These are phyloP conservation scores for Semaprochilodus insignis DNA, from an alignment of 2,797 vertebrate genomes.

Conservation along the genomic window DNA sequence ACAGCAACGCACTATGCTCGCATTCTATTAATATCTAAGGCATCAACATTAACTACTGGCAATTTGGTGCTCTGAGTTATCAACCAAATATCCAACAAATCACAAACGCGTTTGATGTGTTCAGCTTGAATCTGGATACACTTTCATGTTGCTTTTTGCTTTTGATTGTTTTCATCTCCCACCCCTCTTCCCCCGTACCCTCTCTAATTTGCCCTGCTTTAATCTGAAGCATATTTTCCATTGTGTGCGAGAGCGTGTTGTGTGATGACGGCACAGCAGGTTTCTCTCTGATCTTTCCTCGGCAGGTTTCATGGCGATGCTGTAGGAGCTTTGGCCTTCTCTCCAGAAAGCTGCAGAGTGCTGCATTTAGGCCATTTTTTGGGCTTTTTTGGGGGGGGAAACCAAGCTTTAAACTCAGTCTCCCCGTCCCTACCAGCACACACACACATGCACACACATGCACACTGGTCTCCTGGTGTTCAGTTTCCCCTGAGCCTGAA, in stretches of 20 bases:
- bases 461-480: background rate
- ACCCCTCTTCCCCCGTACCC: constrained; percentile 25
- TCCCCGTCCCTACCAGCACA: background rate
- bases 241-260: constrained; percentile 34
- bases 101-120: background rate
- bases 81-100: constrained; percentile 2
- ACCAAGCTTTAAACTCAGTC: constrained; percentile 15
- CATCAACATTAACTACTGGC: background rate
- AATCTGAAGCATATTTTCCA: constrained; percentile 56
- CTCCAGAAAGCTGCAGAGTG: constrained; percentile 30
- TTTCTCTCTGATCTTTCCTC: constrained; percentile 53
- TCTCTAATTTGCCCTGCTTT: constrained; percentile 50
- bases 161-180: constrained; percentile 8
- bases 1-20: no score
- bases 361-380: constrained; percentile 21
- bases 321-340: constrained; percentile 44
- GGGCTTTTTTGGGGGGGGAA: constrained; percentile 20
- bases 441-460: background rate
- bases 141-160: constrained; percentile 44
- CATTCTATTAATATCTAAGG: background rate
- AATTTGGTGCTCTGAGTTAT: background rate
- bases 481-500: constrained; percentile 10
- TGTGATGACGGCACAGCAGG: constrained; percentile 54
- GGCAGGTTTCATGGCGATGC: constrained; percentile 46
- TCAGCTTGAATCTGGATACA: constrained; percentile 13